Evolutionary conservation across 1,140 invertebrate species (phyloP), one percentile per base, ranked within the genome.

Genomic region (Leptinotarsa defecta): DNA sequence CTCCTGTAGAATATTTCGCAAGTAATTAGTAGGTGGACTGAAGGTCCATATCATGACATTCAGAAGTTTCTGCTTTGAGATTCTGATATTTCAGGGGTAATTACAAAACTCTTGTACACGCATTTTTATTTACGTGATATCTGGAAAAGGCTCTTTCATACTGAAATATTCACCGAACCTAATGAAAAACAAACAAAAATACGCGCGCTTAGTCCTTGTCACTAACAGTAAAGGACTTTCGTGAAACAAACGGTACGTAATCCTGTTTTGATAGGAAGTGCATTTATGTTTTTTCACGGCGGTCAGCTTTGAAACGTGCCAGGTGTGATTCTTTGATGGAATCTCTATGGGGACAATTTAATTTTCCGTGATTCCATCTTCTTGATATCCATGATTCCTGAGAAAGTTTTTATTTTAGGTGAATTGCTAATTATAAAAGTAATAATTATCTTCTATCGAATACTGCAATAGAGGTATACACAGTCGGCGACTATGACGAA

Each of bases 61-160:
- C 17, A 57, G n/a, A 57, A 57, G 52, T 57, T 57, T 57, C n/a
- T 17, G 17, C 52, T 57, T 57, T 57, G 13, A 57, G 52, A 17
- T 57, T 57, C 52, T 57, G n/a, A 57, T 57, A 57, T 57, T 57
- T n/a, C 17, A 17, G 52, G 52, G 52, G 52, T 57, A 57, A 57
- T 57, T 57, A 57, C 15, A 57, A 57, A 57, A 57, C 52, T 57
- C 52, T 57, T 57, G 52, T 57, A 57, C n/a, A 57, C 52, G n/a
- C n/a, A 57, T 57, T 57, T 57, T 17, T 57, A 19, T 57, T 57
- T 15, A 17, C 13, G n/a, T 57, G 52, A 57, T 57, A 15, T 17
- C 52, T 57, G 15, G 52, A 57, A 57, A 57, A 57, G 52, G 17
- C 52, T 57, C 52, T 57, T 57, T 57, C 52, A 57, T 19, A 19